Percentiles rank a stretch among this genome's conserved stretches.
Conservation (phyloP, 2,113 vertebrate species). For the Nanorana parkeri region DNA sequence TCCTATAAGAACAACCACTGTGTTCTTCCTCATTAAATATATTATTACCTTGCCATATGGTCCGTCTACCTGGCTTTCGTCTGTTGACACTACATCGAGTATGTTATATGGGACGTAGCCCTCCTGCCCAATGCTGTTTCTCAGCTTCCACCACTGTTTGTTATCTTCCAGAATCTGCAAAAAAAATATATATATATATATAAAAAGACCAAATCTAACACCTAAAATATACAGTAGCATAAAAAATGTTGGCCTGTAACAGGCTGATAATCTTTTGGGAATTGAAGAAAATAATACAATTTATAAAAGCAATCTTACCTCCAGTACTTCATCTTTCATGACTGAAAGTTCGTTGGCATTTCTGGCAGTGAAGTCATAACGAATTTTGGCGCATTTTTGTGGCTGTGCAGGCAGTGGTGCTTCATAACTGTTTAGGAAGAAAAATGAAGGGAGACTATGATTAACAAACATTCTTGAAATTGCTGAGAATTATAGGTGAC, state of each 20-base stretch:
- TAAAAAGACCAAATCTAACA: neutral
- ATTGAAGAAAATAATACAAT: neutral
- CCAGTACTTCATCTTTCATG: constrained; percentile 89
- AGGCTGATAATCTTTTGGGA: neutral
- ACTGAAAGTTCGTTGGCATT: constrained; percentile 93
- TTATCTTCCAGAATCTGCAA: constrained; percentile 88
- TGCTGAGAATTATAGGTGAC: no score
- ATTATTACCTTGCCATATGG: constrained; percentile 5
- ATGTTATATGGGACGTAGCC: constrained; percentile 91
- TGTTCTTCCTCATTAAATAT: no score
- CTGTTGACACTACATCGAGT: constrained; percentile 79
- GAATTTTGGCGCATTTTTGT: constrained; percentile 86
- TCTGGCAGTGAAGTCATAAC: constrained; percentile 90
- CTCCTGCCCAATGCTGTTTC: constrained; percentile 86
- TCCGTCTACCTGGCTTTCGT: constrained; percentile 69
- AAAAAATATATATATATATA: no score
- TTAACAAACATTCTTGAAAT: no score
- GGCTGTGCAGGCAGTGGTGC: constrained; percentile 63
- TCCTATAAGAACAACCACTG: no score
- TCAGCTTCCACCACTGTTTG: constrained; percentile 95
- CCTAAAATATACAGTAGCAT: neutral
- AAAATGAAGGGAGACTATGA: neutral
- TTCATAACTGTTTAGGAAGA: constrained; percentile 75
- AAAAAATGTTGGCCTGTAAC: neutral
- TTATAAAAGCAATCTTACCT: constrained; percentile 72